Conservation (phyloP, 2,888 invertebrate species). For the Limenitis arthemis region DNA sequence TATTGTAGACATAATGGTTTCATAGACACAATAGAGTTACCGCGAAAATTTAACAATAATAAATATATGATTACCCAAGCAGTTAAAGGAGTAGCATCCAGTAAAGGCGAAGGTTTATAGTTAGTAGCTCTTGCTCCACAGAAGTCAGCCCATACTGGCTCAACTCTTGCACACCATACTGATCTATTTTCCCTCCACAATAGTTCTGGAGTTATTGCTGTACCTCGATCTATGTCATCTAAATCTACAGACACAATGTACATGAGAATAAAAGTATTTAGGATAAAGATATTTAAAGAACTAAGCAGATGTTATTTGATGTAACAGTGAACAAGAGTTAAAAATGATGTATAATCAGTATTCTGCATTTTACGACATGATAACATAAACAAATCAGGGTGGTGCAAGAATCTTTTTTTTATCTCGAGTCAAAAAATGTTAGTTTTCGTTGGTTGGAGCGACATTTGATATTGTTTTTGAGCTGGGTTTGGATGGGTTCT, state of each 20-base stretch:
- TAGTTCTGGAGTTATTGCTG: conserved; percentile 59
- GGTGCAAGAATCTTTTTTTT: too few species aligned
- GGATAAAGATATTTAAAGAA: too few species aligned
- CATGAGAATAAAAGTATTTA: neutral
- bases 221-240: conserved; percentile 68
- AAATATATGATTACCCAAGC: conserved; percentile 76
- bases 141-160: conserved; percentile 96
- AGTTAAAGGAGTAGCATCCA: conserved; percentile 90
- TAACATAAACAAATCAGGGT: too few species aligned
- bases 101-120: conserved; percentile 82
- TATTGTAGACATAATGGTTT: too few species aligned
- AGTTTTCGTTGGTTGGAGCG: too few species aligned
- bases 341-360: neutral
- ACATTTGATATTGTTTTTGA: too few species aligned
- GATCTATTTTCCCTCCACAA: conserved; percentile 90
- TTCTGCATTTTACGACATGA: too few species aligned
- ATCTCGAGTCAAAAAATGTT: too few species aligned
- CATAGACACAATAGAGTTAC: too few species aligned
- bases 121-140: conserved; percentile 85
- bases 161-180: conserved; percentile 90
- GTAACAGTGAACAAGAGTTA: neutral
- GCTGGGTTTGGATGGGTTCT: too few species aligned
- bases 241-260: conserved; percentile 40
- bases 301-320: too few species aligned
- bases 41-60: too few species aligned